Percentiles rank a stretch among this genome's conserved stretches.
Evolutionary conservation across 2,888 invertebrate species (phyloP).

Genomic region (Ditula angustiorana): DNA sequence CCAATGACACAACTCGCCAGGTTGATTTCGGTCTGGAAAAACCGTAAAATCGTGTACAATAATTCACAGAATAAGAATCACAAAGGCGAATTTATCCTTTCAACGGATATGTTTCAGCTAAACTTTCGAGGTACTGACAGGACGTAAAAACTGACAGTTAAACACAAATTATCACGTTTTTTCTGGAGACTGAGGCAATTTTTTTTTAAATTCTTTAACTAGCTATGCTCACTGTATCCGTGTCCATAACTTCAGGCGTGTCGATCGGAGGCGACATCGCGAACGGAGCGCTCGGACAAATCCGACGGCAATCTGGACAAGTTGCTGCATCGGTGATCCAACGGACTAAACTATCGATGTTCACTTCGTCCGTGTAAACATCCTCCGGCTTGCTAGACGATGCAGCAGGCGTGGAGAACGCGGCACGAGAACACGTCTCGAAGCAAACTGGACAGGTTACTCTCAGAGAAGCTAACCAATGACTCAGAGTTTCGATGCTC

Average conservation of each 20-base stretch:
- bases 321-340: not conserved
- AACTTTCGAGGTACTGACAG: no score
- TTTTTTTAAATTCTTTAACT: not conserved
- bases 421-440: not conserved
- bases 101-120: no score
- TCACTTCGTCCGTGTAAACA: no score
- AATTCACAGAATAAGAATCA: no score
- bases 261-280: not conserved
- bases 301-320: not conserved
- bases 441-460: not conserved
- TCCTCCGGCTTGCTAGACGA: not conserved
- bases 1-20: no score
- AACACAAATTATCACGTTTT: no score
- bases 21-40: no score
- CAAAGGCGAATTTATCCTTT: no score
- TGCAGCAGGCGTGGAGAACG: not conserved
- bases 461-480: not conserved
- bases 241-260: not conserved
- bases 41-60: no score
- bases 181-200: not conserved
- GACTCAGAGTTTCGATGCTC: not conserved
- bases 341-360: not conserved
- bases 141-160: no score
- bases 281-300: not conserved
- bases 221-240: not conserved